These are phyloP conservation scores for Acleris cristana DNA, from an alignment of 2,888 invertebrate genomes.

Conservation along the genomic window DNA sequence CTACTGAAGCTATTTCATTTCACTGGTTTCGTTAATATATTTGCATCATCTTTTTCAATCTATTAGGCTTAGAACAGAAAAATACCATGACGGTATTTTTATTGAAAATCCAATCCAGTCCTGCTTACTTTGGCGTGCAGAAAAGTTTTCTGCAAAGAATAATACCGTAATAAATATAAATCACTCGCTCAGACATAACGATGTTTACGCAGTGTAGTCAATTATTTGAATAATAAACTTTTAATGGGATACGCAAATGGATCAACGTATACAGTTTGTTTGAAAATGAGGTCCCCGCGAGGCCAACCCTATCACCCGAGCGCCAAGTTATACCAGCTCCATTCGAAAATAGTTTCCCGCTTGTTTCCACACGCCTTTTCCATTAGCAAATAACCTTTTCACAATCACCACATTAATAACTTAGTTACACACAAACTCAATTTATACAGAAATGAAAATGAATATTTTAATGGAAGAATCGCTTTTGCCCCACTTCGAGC, in stretches of 20 bases:
- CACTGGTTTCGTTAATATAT: background rate
- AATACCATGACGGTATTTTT: conserved; percentile 8
- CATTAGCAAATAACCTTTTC: conserved; percentile 27
- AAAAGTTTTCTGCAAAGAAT: conserved; percentile 20
- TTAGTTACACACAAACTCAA: conserved; percentile 16
- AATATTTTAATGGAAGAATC: conserved; percentile 14
- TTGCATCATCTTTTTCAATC: background rate
- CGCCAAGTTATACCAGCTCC: conserved; percentile 17
- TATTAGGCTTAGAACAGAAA: background rate
- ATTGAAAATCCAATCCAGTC: conserved; percentile 3
- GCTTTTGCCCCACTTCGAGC: conserved; percentile 5
- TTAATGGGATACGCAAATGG: conserved; percentile 14
- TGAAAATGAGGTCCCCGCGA: conserved; percentile 10
- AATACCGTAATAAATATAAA: conserved; percentile 23
- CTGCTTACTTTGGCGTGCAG: conserved; percentile 22
- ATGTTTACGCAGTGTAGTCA: conserved; percentile 26
- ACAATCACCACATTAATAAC: conserved; percentile 14
- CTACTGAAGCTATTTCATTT: background rate
- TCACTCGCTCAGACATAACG: conserved; percentile 16
- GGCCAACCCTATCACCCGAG: conserved; percentile 8
- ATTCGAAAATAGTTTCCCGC: conserved; percentile 22
- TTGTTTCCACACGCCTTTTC: conserved; percentile 28
- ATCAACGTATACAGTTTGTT: conserved; percentile 6
- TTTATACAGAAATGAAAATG: conserved; percentile 12
- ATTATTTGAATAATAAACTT: conserved; percentile 12